Conservation (phyloP, 1,140 invertebrate species). For the Neotoxoptera formosana region DNA sequence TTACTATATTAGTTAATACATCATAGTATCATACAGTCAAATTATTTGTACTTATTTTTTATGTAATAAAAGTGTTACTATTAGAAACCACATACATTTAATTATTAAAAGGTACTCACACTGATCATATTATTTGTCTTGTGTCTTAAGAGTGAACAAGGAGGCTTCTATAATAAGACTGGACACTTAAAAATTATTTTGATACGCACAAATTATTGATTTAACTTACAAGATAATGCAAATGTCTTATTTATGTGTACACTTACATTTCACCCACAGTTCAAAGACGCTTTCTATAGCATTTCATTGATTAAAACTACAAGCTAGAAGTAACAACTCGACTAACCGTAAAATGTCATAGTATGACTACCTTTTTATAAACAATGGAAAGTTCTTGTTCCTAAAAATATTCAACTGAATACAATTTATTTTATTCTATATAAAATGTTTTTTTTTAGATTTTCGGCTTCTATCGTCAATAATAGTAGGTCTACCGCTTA, state of each 20-base stretch:
- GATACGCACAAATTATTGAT: not conserved
- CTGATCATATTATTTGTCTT: not conserved
- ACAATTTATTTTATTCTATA: not conserved
- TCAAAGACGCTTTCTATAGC: not conserved
- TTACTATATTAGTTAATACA: no score
- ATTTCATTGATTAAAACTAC: not conserved
- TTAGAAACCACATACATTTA: no score
- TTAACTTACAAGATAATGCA: not conserved
- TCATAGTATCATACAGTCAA: no score
- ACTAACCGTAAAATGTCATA: not conserved
- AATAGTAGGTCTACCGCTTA: no score
- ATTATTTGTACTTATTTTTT: no score
- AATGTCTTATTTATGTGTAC: not conserved
- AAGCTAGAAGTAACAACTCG: not conserved
- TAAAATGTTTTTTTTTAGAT: no score
- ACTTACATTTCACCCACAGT: not conserved
- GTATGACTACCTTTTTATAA: not conserved
- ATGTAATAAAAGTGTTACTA: no score
- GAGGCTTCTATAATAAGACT: no score
- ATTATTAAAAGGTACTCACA: not conserved
- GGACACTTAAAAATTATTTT: not conserved
- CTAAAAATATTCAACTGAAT: not conserved
- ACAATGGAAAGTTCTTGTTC: not conserved
- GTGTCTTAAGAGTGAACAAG: not conserved
- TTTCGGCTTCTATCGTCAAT: not conserved